Evolutionary conservation across 2,888 invertebrate species (phyloP).

Genomic region (Macaria liturata): DNA sequence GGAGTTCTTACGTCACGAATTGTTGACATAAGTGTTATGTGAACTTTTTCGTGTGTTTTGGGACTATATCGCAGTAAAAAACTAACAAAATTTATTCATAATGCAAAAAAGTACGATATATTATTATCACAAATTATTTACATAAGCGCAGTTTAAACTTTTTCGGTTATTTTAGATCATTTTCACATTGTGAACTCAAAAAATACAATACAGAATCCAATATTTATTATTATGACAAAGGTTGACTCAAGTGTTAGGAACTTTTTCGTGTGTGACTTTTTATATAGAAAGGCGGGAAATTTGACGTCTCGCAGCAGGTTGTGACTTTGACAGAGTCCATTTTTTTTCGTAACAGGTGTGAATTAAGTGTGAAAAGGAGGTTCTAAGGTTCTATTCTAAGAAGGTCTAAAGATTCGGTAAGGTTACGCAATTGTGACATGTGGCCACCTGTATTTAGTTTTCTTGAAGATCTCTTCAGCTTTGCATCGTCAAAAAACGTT

Average conservation of each 20-base stretch:
- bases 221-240: constrained; percentile 2
- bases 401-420: constrained; percentile 5
- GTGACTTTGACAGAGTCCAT: background rate
- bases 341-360: background rate
- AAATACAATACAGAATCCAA: background rate
- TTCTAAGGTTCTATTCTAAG: background rate
- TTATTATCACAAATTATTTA: too few species aligned
- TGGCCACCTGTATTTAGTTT: constrained; percentile 2
- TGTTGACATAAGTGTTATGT: background rate
- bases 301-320: background rate
- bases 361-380: constrained; percentile 1
- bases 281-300: background rate
- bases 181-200: too few species aligned
- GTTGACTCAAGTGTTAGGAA: background rate
- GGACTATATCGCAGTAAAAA: too few species aligned
- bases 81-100: too few species aligned
- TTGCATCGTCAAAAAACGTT: constrained; percentile 2
- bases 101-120: too few species aligned
- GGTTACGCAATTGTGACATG: constrained; percentile 6
- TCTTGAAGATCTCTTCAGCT: background rate
- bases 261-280: too few species aligned
- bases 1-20: background rate
- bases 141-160: too few species aligned
- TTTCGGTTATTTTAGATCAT: too few species aligned
- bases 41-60: too few species aligned